Percentiles rank a stretch among this genome's conserved stretches.
Evolutionary conservation across 2,113 vertebrate genomes (phyloP).

Genomic region (Halichoeres trimaculatus): DNA sequence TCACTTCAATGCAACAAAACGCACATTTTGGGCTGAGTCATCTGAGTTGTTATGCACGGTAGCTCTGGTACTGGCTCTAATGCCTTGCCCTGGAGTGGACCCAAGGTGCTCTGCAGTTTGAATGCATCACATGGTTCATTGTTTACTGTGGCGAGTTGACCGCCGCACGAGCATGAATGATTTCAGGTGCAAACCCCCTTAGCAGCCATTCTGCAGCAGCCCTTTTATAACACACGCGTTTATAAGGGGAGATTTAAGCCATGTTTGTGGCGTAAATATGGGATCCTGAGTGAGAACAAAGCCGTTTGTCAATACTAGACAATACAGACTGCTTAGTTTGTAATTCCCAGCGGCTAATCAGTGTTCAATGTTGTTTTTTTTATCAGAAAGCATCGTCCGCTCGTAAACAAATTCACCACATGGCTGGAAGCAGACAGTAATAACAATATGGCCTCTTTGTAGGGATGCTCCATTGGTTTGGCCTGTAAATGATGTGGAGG

Average conservation of each 20-base stretch:
- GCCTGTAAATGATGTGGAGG: slow-evolving; percentile 36
- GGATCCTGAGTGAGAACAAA: not conserved
- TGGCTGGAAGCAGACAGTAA: slow-evolving; percentile 62
- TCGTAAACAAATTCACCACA: slow-evolving; percentile 74
- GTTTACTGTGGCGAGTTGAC: slow-evolving; percentile 65
- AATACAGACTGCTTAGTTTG: not conserved
- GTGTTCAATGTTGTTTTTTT: slow-evolving; percentile 41
- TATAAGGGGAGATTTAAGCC: not conserved
- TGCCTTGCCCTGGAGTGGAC: slow-evolving; percentile 16
- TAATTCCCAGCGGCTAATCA: slow-evolving; percentile 13
- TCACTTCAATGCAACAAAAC: not conserved
- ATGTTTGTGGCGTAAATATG: slow-evolving; percentile 10
- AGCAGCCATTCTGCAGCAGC: not conserved
- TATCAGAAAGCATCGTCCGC: slow-evolving; percentile 26
- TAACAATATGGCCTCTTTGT: slow-evolving; percentile 72
- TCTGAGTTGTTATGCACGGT: not conserved
- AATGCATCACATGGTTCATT: slow-evolving; percentile 71
- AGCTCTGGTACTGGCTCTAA: not conserved
- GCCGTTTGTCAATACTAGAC: not conserved
- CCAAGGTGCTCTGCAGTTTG: slow-evolving; percentile 44
- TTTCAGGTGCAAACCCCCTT: not conserved
- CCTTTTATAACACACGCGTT: not conserved
- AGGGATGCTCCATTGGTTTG: slow-evolving; percentile 46
- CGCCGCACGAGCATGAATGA: not conserved
- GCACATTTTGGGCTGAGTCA: slow-evolving; percentile 17